Evolutionary conservation across 2,888 invertebrate species (phyloP), one percentile per base, ranked within the genome.

Genomic region (Zaprionus lineosus): DNA sequence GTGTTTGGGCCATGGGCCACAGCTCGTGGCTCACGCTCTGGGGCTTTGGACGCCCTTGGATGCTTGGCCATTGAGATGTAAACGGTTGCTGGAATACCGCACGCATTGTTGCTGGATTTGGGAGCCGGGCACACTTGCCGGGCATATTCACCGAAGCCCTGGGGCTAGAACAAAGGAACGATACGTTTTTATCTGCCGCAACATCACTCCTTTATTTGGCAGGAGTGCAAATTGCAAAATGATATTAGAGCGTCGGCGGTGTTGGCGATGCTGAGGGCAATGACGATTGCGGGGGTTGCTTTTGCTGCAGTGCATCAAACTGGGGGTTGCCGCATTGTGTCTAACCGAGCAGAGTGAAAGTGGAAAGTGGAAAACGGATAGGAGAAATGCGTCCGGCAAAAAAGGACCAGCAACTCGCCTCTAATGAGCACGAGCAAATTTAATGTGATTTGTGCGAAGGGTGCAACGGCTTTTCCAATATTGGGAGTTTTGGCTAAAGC

Each of bases 211-310:
- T 86, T 84, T 78, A 86, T 85, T 75, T 73, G 84, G 76, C 76
- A 74, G n/a, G n/a, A 84, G 83, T 86, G 86, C 83, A 86, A 87
- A 87, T 87, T 87, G 86, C 86, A 84, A 86, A 86, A 75, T 74
- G 86, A 86, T 84, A 78, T 78, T 78, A 78, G 79, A 61, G 61
- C 24, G 59, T 46, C 39, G 34, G 18, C 24, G 41, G 16, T 18
- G 50, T 14, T 12, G 53, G 18, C 15, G 24, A 24, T 12, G 41
- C 14, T 18, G 50, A 14, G n/a, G 53, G 18, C 15, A 18, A 24
- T 12, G 60, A 14, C 15, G 21, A 51, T 43, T 57, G 71, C 36
- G 74, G 73, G 66, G 72, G 60, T 76, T 62, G 61, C n/a, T n/a
- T 52, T 64, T 31, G 66, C 40, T 72, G 72, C 74, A 70, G 36